Conservation (phyloP, 2,113 vertebrate species). For the Bolborhynchus lineola region DNA sequence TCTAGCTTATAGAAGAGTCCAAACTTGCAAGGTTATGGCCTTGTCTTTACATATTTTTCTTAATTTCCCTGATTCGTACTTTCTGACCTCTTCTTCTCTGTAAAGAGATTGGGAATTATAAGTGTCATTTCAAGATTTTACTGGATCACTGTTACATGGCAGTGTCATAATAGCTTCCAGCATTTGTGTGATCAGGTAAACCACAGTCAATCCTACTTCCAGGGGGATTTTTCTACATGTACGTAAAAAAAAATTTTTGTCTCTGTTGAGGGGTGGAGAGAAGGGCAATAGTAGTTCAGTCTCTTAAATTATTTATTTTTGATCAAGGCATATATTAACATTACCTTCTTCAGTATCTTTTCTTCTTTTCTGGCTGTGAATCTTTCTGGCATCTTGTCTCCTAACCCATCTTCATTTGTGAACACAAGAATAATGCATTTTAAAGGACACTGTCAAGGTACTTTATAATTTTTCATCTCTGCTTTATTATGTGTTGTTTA, state of each 20-base stretch:
- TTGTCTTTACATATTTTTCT: background rate
- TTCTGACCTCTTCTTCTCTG: background rate
- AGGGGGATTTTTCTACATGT: background rate
- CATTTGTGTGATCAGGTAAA: background rate
- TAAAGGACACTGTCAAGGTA: slow-evolving; percentile 17
- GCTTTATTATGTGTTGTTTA: slow-evolving; percentile 26
- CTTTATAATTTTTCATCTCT: background rate
- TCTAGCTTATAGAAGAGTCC: background rate
- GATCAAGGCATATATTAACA: background rate
- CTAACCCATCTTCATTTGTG: background rate
- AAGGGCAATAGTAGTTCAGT: background rate
- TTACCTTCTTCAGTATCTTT: background rate
- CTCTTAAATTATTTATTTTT: background rate
- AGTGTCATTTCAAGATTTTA: background rate
- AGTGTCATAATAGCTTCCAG: background rate
- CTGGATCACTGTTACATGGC: background rate
- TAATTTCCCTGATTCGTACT: background rate
- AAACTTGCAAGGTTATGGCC: background rate
- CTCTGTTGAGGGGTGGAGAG: background rate
- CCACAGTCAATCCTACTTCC: background rate
- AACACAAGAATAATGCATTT: slow-evolving; percentile 37
- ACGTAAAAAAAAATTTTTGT: background rate
- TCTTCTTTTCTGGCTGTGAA: background rate
- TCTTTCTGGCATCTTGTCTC: slow-evolving; percentile 36
- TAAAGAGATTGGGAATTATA: background rate